Percentiles rank a stretch among this genome's conserved stretches.
Evolutionary conservation across 2,888 invertebrate species (phyloP).

Genomic region (Lithosia quadra): DNA sequence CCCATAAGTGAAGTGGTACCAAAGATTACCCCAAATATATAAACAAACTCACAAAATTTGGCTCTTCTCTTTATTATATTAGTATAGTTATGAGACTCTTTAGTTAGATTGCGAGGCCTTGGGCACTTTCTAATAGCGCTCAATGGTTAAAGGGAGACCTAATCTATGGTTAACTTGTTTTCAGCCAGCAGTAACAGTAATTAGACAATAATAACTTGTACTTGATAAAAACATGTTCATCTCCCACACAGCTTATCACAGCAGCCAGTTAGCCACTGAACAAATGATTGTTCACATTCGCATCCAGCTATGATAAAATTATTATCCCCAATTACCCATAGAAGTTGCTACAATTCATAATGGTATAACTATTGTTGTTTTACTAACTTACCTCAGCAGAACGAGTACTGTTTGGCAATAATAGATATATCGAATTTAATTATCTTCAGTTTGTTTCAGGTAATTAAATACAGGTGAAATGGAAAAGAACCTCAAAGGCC

Average conservation of each 20-base stretch:
- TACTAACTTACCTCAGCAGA: constrained; percentile 33
- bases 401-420: constrained; percentile 15
- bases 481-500: constrained; percentile 25
- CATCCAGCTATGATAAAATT: neutral
- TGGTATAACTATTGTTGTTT: neutral
- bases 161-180: neutral
- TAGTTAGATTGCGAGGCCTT: neutral
- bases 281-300: constrained; percentile 6
- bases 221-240: neutral
- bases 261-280: neutral
- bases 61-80: no score
- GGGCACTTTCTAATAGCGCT: no score
- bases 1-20: no score
- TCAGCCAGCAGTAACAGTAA: neutral
- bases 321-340: neutral
- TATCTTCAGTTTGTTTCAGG: neutral
- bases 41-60: no score
- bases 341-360: neutral
- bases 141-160: no score
- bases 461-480: constrained; percentile 6
- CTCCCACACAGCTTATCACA: neutral
- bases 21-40: no score
- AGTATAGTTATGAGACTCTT: neutral
- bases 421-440: constrained; percentile 4
- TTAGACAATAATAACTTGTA: neutral